phyloP scores from a whole-genome alignment of 1,140 invertebrate genomes.

The Tetragonula clypearis region DNA sequence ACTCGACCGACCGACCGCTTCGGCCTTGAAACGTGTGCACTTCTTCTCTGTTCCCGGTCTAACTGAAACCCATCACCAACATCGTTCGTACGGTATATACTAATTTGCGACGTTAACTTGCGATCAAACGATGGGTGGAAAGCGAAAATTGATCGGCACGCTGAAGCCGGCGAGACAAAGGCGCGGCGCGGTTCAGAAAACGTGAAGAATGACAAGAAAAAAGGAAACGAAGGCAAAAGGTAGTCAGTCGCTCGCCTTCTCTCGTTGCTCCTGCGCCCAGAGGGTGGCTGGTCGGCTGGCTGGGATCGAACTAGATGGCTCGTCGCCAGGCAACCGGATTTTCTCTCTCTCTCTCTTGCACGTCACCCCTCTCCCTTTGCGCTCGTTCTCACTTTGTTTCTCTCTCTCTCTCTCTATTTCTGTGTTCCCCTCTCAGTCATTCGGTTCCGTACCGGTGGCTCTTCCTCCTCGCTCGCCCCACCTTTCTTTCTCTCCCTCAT shows the following conservation, averaged over 20 bases:
- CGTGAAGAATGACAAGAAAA: constrained; percentile 35
- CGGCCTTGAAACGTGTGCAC: constrained; percentile 44
- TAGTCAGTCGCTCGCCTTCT: constrained; percentile 36
- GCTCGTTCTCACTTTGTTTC: constrained; percentile 49
- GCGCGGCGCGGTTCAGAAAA: constrained; percentile 20
- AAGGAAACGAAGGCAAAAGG: constrained; percentile 46
- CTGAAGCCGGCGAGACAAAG: constrained; percentile 14
- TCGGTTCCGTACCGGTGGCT: constrained; percentile 60
- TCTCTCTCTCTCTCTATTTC: constrained; percentile 17
- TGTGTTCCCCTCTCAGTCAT: constrained; percentile 36
- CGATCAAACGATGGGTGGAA: neutral
- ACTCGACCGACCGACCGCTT: constrained; percentile 6
- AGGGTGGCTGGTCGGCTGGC: constrained; percentile 78
- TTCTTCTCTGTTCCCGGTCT: constrained; percentile 13
- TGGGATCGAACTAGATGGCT: constrained; percentile 82
- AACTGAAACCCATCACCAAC: constrained; percentile 15
- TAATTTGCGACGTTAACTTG: neutral
- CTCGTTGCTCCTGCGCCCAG: constrained; percentile 51
- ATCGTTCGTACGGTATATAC: neutral
- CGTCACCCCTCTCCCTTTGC: constrained; percentile 33
- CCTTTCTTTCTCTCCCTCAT: neutral
- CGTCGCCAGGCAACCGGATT: constrained; percentile 81
- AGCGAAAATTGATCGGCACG: neutral
- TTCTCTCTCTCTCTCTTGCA: constrained; percentile 72
- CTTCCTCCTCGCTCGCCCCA: constrained; percentile 26